Percentiles rank a stretch among this genome's conserved stretches.
Evolutionary conservation across 2,888 invertebrate genomes (phyloP).

Genomic region (Hyalella azteca): DNA sequence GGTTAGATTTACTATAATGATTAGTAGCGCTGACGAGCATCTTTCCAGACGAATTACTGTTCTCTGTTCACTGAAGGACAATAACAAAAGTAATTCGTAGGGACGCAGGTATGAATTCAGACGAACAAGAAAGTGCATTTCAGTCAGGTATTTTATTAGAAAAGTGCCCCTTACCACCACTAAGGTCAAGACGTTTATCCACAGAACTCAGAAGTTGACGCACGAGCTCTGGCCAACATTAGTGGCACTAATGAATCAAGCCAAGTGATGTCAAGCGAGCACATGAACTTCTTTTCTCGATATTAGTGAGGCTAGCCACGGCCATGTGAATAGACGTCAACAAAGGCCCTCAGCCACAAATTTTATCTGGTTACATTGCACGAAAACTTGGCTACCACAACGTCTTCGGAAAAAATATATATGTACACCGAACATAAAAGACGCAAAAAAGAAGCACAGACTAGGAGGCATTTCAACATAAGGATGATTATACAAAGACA

Average conservation of each 20-base stretch:
- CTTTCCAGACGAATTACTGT: too few species aligned
- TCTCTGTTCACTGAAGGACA: too few species aligned
- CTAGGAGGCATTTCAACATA: slow-evolving; percentile 34
- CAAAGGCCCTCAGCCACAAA: not conserved
- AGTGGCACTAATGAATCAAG: slow-evolving; percentile 1
- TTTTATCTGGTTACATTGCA: slow-evolving; percentile 33
- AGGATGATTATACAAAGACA: slow-evolving; percentile 26
- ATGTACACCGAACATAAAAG: not conserved
- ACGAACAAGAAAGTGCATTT: not conserved
- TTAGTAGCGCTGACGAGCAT: too few species aligned
- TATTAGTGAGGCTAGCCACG: not conserved
- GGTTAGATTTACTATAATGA: too few species aligned
- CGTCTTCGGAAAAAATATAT: slow-evolving; percentile 34
- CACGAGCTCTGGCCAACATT: too few species aligned
- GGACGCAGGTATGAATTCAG: not conserved
- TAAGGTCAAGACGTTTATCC: slow-evolving; percentile 28
- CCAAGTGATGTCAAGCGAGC: not conserved
- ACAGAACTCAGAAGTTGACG: slow-evolving; percentile 9
- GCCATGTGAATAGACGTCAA: not conserved
- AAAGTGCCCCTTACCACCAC: slow-evolving; percentile 40
- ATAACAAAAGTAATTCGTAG: too few species aligned
- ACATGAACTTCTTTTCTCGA: not conserved
- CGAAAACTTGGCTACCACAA: slow-evolving; percentile 35
- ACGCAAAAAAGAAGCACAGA: slow-evolving; percentile 24
- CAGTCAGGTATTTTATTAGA: slow-evolving; percentile 33